Percentiles rank a stretch among this genome's conserved stretches.
Evolutionary conservation across 1,140 invertebrate genomes (phyloP).

Genomic region (Drosophila melanica): DNA sequence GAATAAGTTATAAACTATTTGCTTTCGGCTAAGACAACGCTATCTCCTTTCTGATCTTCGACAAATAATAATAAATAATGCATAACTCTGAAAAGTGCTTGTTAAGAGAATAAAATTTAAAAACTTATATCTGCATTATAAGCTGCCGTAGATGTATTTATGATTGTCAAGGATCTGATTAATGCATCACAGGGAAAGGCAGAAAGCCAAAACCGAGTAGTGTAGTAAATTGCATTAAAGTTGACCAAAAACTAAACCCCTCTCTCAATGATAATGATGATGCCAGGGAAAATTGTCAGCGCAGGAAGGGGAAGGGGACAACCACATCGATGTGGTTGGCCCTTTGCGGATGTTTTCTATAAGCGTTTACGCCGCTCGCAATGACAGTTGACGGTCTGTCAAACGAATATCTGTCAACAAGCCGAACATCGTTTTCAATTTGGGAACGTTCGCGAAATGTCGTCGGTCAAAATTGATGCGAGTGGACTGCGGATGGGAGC

Average conservation of each 20-base stretch:
- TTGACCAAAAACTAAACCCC: constrained; percentile 28
- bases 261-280: constrained; percentile 31
- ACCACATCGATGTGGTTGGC: background rate
- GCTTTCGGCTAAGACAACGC: too few relatives aligned
- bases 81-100: too few relatives aligned
- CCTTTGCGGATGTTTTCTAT: constrained; percentile 32
- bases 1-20: too few relatives aligned
- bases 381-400: constrained; percentile 74
- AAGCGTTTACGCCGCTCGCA: constrained; percentile 41
- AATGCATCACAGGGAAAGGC: background rate
- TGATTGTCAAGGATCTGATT: constrained; percentile 19
- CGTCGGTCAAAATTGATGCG: constrained; percentile 47
- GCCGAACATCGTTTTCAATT: constrained; percentile 73
- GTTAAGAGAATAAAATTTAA: too few relatives aligned
- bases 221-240: constrained; percentile 40
- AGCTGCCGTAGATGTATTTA: background rate
- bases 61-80: too few relatives aligned
- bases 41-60: too few relatives aligned
- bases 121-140: too few relatives aligned
- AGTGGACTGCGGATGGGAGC: constrained; percentile 19
- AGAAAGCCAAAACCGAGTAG: background rate
- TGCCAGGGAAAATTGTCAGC: constrained; percentile 27
- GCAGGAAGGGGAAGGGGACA: background rate
- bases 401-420: constrained; percentile 76
- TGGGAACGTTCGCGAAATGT: constrained; percentile 60